Evolutionary conservation across 2,113 vertebrate genomes (phyloP).

Genomic region (Zosterops pallidus): DNA sequence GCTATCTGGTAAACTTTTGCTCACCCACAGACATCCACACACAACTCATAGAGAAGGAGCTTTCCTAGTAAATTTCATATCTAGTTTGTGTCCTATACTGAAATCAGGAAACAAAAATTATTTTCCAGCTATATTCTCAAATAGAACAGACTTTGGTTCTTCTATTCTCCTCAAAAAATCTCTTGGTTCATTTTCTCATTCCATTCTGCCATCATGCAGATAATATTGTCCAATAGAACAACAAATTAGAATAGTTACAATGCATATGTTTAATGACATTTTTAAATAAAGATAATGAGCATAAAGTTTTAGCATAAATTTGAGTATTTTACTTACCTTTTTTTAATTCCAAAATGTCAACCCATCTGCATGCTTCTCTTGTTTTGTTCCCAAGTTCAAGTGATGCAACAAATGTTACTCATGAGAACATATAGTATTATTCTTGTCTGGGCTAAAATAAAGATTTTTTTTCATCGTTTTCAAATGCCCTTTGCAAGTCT

Average conservation of each 20-base stretch:
- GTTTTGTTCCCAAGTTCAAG: neutral
- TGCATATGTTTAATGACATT: neutral
- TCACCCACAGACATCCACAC: neutral
- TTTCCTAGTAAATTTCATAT: neutral
- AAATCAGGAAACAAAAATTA: neutral
- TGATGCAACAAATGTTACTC: neutral
- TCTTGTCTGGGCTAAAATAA: neutral
- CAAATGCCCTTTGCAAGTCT: neutral
- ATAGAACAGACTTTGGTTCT: neutral
- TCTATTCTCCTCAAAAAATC: neutral
- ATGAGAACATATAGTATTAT: neutral
- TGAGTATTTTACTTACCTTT: neutral
- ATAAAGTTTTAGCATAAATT: neutral
- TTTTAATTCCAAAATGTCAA: neutral
- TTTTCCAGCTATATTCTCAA: neutral
- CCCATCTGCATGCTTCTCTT: neutral
- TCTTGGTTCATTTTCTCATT: neutral
- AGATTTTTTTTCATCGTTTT: neutral
- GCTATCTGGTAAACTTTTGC: neutral
- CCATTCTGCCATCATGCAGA: accelerated
- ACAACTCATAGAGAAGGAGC: neutral
- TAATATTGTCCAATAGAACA: neutral
- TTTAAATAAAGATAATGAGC: neutral
- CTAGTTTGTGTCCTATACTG: neutral
- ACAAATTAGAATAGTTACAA: neutral